Conservation (phyloP, 2,113 vertebrate genomes). For the Tenebrosternarchus preto region DNA sequence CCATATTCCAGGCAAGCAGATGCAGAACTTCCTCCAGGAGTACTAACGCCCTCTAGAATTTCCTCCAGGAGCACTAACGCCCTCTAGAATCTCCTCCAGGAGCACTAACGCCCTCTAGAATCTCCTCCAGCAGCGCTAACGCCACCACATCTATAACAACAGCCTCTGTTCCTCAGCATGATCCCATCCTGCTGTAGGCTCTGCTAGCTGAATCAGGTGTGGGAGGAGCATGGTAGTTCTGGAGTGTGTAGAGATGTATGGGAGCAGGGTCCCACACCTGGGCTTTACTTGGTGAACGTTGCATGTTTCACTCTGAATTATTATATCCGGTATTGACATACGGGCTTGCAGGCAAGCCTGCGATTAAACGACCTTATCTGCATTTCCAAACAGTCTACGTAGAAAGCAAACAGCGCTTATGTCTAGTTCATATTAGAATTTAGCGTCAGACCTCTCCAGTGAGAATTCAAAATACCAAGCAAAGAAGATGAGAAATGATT, state of each 20-base stretch:
- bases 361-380: constrained; percentile 23
- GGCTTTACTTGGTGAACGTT: constrained; percentile 4
- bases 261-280: neutral
- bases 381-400: constrained; percentile 3
- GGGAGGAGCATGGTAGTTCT: no score
- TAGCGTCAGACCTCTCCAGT: neutral
- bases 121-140: neutral
- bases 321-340: neutral
- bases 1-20: no score
- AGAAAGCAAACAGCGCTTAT: neutral
- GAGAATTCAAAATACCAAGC: constrained; percentile 13
- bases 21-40: no score
- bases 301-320: neutral
- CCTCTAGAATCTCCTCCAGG: neutral
- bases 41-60: neutral
- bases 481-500: neutral
- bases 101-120: neutral
- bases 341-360: constrained; percentile 42
- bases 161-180: no score
- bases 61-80: neutral
- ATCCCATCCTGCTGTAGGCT: no score
- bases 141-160: neutral
- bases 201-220: no score
- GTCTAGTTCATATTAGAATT: neutral
- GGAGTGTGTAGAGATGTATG: no score